These are phyloP conservation scores for Mormyrus iriodes DNA, from an alignment of 2,113 vertebrate genomes.

Conservation along the genomic window DNA sequence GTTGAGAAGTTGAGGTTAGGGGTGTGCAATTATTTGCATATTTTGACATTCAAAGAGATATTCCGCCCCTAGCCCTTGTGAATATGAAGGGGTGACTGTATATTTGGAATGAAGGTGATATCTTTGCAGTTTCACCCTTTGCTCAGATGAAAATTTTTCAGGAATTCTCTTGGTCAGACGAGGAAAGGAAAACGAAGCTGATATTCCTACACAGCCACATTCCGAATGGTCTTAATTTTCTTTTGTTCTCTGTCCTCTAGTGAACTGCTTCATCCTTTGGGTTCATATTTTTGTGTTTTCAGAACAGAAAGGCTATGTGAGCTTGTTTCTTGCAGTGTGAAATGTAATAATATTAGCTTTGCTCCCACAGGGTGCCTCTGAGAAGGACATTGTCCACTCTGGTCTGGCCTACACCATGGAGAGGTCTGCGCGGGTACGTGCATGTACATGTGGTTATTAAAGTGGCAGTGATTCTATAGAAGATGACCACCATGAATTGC, in stretches of 20 bases:
- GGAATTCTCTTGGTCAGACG: not conserved
- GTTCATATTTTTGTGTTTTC: not conserved
- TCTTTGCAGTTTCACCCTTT: not conserved
- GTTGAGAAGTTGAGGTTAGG: not conserved
- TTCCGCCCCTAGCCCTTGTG: not conserved
- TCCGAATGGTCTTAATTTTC: not conserved
- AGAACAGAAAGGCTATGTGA: not conserved
- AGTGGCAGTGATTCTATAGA: not conserved
- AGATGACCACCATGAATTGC: not conserved
- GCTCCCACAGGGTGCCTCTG: conserved; percentile 70
- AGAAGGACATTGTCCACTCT: conserved; percentile 86
- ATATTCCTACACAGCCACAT: not conserved
- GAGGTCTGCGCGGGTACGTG: conserved; percentile 74
- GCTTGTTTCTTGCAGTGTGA: not conserved
- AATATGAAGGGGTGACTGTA: not conserved
- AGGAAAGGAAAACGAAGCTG: not conserved
- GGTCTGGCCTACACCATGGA: conserved; percentile 87
- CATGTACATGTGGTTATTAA: not conserved
- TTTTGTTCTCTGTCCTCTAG: not conserved
- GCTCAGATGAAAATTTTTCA: not conserved
- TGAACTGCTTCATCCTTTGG: not conserved
- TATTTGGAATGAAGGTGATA: not conserved
- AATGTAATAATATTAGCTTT: not conserved
- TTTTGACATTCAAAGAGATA: not conserved
- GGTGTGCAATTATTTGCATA: not conserved